These are phyloP conservation scores for Saccopteryx leptura DNA, from an alignment of 2,113 vertebrate species.

Conservation along the genomic window DNA sequence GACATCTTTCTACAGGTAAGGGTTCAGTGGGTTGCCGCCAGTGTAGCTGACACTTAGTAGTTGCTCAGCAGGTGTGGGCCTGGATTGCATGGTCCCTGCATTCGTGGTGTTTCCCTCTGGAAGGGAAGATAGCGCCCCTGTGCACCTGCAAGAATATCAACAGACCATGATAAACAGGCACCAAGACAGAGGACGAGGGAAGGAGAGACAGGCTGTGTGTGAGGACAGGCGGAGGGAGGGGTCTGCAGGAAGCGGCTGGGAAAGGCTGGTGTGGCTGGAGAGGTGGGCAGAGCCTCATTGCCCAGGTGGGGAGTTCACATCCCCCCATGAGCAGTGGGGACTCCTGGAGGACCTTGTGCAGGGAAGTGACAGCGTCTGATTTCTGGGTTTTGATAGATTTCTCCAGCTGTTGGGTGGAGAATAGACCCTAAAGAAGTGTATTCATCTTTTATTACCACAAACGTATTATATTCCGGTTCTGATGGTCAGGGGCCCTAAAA, in stretches of 20 bases:
- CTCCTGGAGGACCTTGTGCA: background rate
- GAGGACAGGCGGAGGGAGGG: background rate
- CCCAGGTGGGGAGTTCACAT: background rate
- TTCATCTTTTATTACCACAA: background rate
- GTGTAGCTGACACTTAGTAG: background rate
- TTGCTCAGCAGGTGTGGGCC: accelerated
- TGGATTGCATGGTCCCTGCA: background rate
- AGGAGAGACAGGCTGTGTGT: background rate
- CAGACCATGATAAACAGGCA: background rate
- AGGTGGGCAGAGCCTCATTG: background rate
- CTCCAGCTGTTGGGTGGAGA: background rate
- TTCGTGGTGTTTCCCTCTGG: accelerated
- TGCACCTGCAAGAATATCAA: background rate
- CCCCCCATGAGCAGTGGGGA: background rate
- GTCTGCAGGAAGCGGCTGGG: background rate
- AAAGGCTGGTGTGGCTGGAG: background rate
- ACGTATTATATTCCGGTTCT: background rate
- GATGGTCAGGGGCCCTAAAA: background rate
- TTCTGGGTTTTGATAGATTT: background rate
- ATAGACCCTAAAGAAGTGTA: background rate
- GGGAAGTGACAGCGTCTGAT: background rate
- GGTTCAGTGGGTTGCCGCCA: accelerated
- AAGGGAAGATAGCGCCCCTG: too few species aligned
- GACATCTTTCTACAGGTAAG: background rate
- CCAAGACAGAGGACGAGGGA: background rate